Evolutionary conservation across 2,797 vertebrate species (phyloP).

Genomic region (Galaxias olidus): DNA sequence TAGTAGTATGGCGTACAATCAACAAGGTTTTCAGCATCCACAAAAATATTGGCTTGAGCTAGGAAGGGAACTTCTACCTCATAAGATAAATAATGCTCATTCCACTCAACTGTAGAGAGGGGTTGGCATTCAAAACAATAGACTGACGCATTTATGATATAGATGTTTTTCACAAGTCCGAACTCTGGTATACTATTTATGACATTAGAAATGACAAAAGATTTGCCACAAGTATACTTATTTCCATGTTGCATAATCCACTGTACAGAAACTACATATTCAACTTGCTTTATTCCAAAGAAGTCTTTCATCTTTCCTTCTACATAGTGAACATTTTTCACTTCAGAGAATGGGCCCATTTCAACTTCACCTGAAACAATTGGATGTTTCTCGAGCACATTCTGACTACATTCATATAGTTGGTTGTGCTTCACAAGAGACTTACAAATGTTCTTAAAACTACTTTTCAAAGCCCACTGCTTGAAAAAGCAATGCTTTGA

Average conservation of each 20-base stretch:
- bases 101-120: slow-evolving; percentile 18
- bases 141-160: slow-evolving; percentile 24
- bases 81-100: slow-evolving; percentile 27
- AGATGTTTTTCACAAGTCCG: slow-evolving; percentile 36
- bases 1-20: slow-evolving; percentile 29
- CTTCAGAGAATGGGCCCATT: slow-evolving; percentile 24
- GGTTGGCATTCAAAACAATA: slow-evolving; percentile 31
- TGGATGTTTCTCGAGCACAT: slow-evolving; percentile 18
- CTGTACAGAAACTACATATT: slow-evolving; percentile 30
- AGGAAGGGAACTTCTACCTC: slow-evolving; percentile 31
- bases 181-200: slow-evolving; percentile 28
- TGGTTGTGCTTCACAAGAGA: slow-evolving; percentile 24
- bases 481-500: slow-evolving; percentile 25
- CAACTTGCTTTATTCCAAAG: slow-evolving; percentile 18
- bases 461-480: background rate
- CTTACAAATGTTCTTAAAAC: slow-evolving; percentile 25
- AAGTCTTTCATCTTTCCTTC: slow-evolving; percentile 17
- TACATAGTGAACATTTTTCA: slow-evolving; percentile 24
- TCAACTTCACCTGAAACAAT: slow-evolving; percentile 28
- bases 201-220: slow-evolving; percentile 22
- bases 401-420: slow-evolving; percentile 34
- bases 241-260: slow-evolving; percentile 40
- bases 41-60: slow-evolving; percentile 31
- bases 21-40: slow-evolving; percentile 26
- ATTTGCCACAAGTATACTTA: slow-evolving; percentile 25